Percentiles rank a stretch among this genome's conserved stretches.
Conservation (phyloP, 2,797 vertebrate genomes). For the Artibeus lituratus region DNA sequence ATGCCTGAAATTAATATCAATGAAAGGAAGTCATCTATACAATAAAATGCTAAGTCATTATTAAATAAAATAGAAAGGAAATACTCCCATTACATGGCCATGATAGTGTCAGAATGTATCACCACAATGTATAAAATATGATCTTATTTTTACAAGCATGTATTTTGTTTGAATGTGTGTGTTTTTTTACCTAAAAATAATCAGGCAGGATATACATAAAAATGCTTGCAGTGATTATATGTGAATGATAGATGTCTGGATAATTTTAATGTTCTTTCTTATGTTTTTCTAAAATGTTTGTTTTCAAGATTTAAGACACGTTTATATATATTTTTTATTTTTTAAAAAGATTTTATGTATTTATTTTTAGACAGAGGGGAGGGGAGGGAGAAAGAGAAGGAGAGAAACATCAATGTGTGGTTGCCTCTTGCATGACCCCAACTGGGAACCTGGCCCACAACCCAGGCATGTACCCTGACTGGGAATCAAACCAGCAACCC, state of each 20-base stretch:
- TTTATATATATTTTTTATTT: not conserved
- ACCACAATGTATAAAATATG: not conserved
- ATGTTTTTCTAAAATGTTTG: not conserved
- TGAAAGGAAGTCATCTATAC: not conserved
- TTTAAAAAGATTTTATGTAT: no score
- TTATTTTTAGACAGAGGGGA: no score
- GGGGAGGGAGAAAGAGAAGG: no score
- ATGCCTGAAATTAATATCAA: not conserved
- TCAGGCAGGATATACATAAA: not conserved
- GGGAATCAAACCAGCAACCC: no score
- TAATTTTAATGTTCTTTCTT: not conserved
- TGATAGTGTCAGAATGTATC: not conserved
- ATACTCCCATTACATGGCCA: not conserved
- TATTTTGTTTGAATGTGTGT: not conserved
- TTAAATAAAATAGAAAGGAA: constrained; percentile 32
- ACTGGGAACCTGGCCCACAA: no score
- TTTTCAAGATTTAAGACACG: not conserved
- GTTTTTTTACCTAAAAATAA: not conserved
- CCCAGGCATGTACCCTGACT: no score
- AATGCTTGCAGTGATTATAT: not conserved
- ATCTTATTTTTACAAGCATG: not conserved
- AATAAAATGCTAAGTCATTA: not conserved
- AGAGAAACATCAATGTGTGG: no score
- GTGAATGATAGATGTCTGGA: not conserved
- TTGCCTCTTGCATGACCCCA: no score